These are phyloP conservation scores for Sibirionetta formosa DNA, from an alignment of 2,797 vertebrate genomes.

Conservation along the genomic window DNA sequence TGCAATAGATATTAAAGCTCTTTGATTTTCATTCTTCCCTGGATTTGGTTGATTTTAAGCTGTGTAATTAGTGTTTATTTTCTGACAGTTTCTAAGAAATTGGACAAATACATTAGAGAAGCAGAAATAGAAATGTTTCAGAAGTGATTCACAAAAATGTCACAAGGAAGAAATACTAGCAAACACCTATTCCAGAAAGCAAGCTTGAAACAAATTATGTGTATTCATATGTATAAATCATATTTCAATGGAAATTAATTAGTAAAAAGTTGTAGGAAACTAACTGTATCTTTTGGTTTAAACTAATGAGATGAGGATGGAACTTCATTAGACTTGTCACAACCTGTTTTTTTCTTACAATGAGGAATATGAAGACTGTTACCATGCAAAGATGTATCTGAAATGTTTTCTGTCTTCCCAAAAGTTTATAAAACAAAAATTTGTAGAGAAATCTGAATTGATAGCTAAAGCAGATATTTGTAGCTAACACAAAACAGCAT, in stretches of 20 bases:
- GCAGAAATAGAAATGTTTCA: not conserved
- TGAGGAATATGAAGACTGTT: not conserved
- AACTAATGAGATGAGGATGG: not conserved
- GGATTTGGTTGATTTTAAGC: not conserved
- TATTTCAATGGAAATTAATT: not conserved
- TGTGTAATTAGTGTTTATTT: not conserved
- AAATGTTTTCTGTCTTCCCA: not conserved
- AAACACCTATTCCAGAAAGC: not conserved
- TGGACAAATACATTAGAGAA: not conserved
- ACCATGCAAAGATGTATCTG: not conserved
- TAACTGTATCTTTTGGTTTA: not conserved
- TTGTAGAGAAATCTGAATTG: not conserved
- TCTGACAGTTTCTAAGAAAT: not conserved
- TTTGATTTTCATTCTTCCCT: not conserved
- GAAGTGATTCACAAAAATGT: not conserved
- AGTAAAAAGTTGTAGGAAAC: not conserved
- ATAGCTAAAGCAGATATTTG: not conserved
- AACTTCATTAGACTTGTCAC: not conserved
- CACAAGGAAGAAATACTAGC: not conserved
- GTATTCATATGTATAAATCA: not conserved
- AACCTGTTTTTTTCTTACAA: not conserved
- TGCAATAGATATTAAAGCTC: not conserved
- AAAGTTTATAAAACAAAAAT: not conserved
- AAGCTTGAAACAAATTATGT: not conserved
- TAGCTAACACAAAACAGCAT: not conserved